Evolutionary conservation across 2,888 invertebrate genomes (phyloP), one percentile per base, ranked within the genome.

Genomic region (Andrena praecox): DNA sequence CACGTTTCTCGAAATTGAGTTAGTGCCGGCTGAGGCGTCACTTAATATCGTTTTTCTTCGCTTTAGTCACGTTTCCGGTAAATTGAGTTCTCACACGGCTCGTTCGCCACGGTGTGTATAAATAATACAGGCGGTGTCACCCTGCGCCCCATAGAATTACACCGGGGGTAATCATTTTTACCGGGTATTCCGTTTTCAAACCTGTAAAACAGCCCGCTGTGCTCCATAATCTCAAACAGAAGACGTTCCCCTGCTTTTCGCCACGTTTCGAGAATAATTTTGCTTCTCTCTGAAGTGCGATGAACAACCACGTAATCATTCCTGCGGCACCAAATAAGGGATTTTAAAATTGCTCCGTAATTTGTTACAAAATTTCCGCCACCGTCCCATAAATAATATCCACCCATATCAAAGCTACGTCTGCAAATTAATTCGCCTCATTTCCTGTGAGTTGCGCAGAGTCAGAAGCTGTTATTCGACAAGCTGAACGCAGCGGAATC

Each of bases 21-120:
- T 84, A 82, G 4, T 70, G 31, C 31, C 42, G 68, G 64, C 35
- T 27, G 75, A 79, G 69, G 76, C 84, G 72, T 68, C 75, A 74
- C 82, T 83, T 83, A 84, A 84, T 84, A 78, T 75, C 84, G 82
- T 82, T 84, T 84, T 84, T 84, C 82, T 78, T 78, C 69, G 71
- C 82, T 67, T 82, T 75, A 68, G 74, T 83, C 76, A 70, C 82
- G 82, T 84, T 84, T 74, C 59, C 63, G 50, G 54, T 27, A 83
- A 85, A 85, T 84, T 70, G 64, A 80, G 60, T 83, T 80, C 75
- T 29, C 52, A n/a, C 54, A 16, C 20, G 63, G 50, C 59, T 68
- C 59, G n/a, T 59, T 42, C 75, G 24, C 42, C 16, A 56, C 20
- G 31, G 20, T 62, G 76, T 82, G 59, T 80, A 81, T 83, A 81